phyloP scores from a whole-genome alignment of 2,797 vertebrate genomes.

The Chromobotia macracanthus region DNA sequence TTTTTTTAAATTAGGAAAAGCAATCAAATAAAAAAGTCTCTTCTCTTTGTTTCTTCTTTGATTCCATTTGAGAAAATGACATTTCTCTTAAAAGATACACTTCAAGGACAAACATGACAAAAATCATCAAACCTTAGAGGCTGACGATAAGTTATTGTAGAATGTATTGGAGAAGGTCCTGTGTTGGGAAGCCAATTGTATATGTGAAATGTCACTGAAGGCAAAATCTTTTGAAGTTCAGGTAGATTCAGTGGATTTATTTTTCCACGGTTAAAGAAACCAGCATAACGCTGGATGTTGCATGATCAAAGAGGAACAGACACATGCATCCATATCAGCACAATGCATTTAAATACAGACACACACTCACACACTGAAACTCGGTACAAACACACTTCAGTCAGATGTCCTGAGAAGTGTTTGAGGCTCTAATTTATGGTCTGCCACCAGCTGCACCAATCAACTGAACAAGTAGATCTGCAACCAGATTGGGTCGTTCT shows the following conservation, averaged over 20 bases:
- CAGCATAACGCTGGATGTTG: constrained; percentile 22
- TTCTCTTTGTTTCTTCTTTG: constrained; percentile 18
- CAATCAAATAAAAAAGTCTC: constrained; percentile 34
- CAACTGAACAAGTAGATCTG: constrained; percentile 25
- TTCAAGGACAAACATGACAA: constrained; percentile 24
- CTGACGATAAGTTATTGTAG: constrained; percentile 27
- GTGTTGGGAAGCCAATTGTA: constrained; percentile 32
- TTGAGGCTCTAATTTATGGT: constrained; percentile 40
- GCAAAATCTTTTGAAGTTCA: constrained; percentile 24
- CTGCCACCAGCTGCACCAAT: constrained; percentile 5
- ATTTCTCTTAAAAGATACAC: constrained; percentile 24
- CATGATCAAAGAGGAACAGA: constrained; percentile 28
- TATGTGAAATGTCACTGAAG: constrained; percentile 27
- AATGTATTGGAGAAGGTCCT: constrained; percentile 9
- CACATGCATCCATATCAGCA: constrained; percentile 23
- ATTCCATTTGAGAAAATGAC: constrained; percentile 23
- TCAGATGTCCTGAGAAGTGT: constrained; percentile 46
- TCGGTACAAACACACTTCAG: constrained; percentile 18
- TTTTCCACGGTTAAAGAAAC: constrained; percentile 21
- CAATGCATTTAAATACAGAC: constrained; percentile 25
- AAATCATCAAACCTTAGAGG: constrained; percentile 21
- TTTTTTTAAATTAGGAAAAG: constrained; percentile 38
- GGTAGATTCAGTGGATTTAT: constrained; percentile 28
- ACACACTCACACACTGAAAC: constrained; percentile 14
- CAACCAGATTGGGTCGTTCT: neutral